Evolutionary conservation across 2,888 invertebrate genomes (phyloP), one percentile per base, ranked within the genome.

Genomic region (Limnephilus auricula): DNA sequence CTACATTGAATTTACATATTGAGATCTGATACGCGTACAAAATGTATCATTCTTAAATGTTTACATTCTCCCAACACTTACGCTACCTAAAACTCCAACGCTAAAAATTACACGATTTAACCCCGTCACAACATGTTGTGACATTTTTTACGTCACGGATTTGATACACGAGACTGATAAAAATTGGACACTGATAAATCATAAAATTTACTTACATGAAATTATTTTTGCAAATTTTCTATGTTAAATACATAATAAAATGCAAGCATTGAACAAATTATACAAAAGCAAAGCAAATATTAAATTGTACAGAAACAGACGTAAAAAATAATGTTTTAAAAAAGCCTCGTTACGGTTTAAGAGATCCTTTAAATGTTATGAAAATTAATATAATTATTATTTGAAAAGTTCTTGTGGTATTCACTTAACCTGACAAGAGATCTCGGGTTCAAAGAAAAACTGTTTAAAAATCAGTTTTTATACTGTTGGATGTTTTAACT

Each of bases 1-100:
- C 89, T 92, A 92, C 83, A 87, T 87, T 89, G 80, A 92, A 87
- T 92, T 91, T 92, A 90, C 90, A 92, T 91, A 92, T 90, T 92
- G 92, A 92, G 92, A 92, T 92, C 92, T 89, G 91, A 92, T 92
- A 90, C 90, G 37, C 10, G 65, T 86, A 90, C 80, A 79, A 82
- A 45, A 30, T 30, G 34, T 82, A 84, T 88, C 79, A 91, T 92
- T 65, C 65, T 65, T 91, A 92, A 65, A 25, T 25, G 45, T 50
- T 86, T 86, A 86, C 50, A 50, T 50, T 86, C 31, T n/a, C 50
- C 86, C 40, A 18, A 50, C 86, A 32, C 86, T 86, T 50, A 83
- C 15, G 3, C 83, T 83, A 83, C 2, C 83, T 83, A 80, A 80
- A 65, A 25, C 65, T 65, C 65, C 65, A n/a, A n/a, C 6, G 65